Conservation (phyloP, 2,113 vertebrate species). For the Vireo altiloquus region DNA sequence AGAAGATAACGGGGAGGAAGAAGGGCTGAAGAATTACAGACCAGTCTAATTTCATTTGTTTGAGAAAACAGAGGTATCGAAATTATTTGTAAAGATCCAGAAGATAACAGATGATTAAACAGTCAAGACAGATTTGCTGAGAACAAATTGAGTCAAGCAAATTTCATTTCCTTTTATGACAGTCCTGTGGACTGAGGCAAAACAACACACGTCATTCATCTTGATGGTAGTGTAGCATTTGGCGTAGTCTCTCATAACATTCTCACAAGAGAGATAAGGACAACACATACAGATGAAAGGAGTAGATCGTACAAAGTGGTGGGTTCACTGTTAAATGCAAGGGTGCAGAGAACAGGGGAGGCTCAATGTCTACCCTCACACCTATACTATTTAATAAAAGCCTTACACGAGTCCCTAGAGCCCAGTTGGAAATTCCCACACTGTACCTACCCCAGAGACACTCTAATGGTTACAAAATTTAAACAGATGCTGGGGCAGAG, state of each 20-base stretch:
- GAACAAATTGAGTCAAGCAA: slow-evolving; percentile 26
- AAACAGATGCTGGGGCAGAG: not conserved
- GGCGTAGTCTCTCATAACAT: not conserved
- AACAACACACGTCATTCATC: slow-evolving; percentile 13
- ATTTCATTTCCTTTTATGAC: slow-evolving; percentile 51
- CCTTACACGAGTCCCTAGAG: not conserved
- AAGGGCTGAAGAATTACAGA: not conserved
- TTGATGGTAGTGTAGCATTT: not conserved
- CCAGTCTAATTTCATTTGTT: not conserved
- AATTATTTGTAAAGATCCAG: not conserved
- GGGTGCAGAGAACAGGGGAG: not conserved
- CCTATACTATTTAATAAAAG: not conserved
- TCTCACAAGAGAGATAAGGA: not conserved
- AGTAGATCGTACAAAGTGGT: not conserved
- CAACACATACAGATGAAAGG: not conserved
- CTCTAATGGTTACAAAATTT: not conserved
- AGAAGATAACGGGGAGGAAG: not conserved
- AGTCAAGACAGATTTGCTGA: slow-evolving; percentile 14
- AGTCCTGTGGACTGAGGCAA: not conserved
- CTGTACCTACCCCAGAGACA: not conserved
- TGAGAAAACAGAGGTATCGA: not conserved
- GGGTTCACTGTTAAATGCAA: not conserved
- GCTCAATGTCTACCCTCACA: not conserved
- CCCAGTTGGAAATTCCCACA: not conserved
- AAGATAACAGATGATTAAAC: slow-evolving; percentile 49